Base-by-base conservation (phyloP, 2,113 vertebrate genomes). In the Campylomormyrus numenius region DNA sequence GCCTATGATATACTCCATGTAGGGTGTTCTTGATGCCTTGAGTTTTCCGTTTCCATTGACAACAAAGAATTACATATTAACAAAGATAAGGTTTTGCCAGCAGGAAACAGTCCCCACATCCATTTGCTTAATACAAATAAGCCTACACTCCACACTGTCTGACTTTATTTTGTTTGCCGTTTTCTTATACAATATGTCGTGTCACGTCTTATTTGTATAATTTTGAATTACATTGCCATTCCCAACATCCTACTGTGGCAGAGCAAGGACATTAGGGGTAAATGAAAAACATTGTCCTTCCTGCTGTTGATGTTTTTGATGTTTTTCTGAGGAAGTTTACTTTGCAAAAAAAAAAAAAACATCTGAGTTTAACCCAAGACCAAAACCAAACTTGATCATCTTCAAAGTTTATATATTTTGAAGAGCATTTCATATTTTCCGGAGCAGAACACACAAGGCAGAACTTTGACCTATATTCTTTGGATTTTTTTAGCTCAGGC, bases 101-200 rank as follows among this genome's bases (percentile, higher is more conserved):
- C 15, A 9, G 85, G 85, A 87, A 52, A 9, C 31, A 19, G n/a
- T 8, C 2, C 85, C 85, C 85, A 17, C 27, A 8, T 50, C 46
- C 85, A 87, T 27, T 35, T 87, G 85, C 50, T 87, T 56, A 6
- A 53, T 56, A 35, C 85, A 87, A 87, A 86, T 27, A 86, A 27
- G 45, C 19, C 85, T 15, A 5, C 45, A 10, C 83, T 85, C 17
- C 39, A 42, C 45, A 46, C 27, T 83, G 17, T 24, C 35, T 39
- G 39, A 83, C 42, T 85, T 48, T 4, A 84, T 84, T 85, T n/a
- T 85, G 77, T 45, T 83, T 39, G 42, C 39, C 15, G 7, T 45
- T 24, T 45, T 70, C 62, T 31, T 70, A 70, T 19, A 83, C 7
- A 21, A 19, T 45, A 8, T 45, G 31, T 13, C 17, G 1, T 5